phyloP scores from a whole-genome alignment of 1,140 invertebrate genomes.

The Drosophila eugracilis region DNA sequence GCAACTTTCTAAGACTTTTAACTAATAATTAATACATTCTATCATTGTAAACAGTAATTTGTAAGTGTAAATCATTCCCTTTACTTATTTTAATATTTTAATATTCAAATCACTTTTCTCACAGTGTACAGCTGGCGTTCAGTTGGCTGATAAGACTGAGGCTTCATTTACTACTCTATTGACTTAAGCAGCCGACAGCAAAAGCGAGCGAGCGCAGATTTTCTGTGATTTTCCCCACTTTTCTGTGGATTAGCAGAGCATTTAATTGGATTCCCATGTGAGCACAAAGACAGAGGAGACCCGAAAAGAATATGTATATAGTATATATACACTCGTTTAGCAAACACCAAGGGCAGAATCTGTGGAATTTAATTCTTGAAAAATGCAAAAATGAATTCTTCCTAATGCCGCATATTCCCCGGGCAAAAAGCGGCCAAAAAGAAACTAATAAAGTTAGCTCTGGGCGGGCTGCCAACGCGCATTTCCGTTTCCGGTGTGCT shows the following conservation, averaged over 20 bases:
- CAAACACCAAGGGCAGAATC: conserved; percentile 6
- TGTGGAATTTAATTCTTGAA: conserved; percentile 45
- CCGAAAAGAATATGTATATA: background rate
- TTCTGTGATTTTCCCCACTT: conserved; percentile 64
- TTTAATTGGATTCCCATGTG: conserved; percentile 66
- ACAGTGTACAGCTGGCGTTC: background rate
- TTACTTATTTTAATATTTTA: no score
- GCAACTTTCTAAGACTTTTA: no score
- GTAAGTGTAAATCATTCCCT: background rate
- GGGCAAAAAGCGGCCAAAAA: conserved; percentile 1
- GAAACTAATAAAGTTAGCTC: conserved; percentile 50
- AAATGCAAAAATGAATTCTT: conserved; percentile 32
- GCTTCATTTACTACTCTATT: conserved; percentile 60
- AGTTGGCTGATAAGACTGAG: conserved; percentile 36
- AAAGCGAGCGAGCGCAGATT: conserved; percentile 43
- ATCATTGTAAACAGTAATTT: no score
- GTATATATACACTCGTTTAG: background rate
- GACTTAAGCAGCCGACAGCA: conserved; percentile 50
- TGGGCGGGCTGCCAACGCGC: conserved; percentile 40
- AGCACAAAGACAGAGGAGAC: background rate
- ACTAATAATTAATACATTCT: no score
- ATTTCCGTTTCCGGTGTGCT: conserved; percentile 54
- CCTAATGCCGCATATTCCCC: conserved; percentile 27
- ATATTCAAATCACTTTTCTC: background rate
- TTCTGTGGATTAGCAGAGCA: conserved; percentile 60